Evolutionary conservation across 2,888 invertebrate genomes (phyloP).

Genomic region (Microctonus brassicae): DNA sequence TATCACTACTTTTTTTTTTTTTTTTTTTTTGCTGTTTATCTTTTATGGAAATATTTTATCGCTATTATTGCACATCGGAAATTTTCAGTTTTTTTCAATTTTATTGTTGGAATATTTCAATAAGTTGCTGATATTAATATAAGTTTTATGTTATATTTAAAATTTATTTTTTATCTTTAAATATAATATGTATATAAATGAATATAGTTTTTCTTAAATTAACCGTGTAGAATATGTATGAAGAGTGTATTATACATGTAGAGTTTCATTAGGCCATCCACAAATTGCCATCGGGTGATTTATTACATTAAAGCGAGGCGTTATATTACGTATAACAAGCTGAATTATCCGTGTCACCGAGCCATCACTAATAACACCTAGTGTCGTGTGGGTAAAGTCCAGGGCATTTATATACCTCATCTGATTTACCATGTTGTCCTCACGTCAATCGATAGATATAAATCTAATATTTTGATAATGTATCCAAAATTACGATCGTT

Average conservation of each 20-base stretch:
- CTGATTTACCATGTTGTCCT: constrained; percentile 36
- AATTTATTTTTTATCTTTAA: no score
- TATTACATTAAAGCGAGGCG: constrained; percentile 14
- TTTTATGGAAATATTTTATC: neutral
- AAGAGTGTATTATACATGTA: neutral
- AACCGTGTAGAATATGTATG: no score
- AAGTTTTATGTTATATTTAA: neutral
- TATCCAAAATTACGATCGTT: constrained; percentile 40
- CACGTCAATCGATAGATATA: constrained; percentile 25
- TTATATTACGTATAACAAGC: constrained; percentile 25
- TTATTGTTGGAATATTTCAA: no score
- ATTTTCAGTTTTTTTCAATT: neutral
- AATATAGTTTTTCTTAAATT: no score
- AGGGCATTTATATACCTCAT: constrained; percentile 31
- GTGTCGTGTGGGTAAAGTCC: constrained; percentile 38
- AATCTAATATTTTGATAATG: constrained; percentile 48
- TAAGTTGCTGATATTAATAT: no score
- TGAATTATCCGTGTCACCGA: constrained; percentile 43
- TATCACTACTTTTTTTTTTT: neutral
- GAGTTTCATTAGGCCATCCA: neutral
- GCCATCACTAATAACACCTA: constrained; percentile 44
- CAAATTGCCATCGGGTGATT: constrained; percentile 22
- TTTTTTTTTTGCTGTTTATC: neutral
- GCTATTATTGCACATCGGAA: neutral
- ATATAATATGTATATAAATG: no score